phyloP scores from a whole-genome alignment of 2,888 invertebrate genomes.

The Meliscaeva auricollis region DNA sequence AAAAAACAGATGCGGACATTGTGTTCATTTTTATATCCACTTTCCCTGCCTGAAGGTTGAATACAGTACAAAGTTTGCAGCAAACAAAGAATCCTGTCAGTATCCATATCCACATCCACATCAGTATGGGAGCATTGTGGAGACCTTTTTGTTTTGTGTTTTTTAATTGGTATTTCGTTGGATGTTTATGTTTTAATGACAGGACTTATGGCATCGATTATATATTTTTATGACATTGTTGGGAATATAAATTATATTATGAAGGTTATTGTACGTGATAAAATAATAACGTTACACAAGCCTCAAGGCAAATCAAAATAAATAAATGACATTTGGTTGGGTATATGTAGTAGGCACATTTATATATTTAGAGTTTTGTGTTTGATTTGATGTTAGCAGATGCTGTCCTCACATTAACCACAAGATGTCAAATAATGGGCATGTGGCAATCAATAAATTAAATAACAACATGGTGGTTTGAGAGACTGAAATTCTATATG shows the following conservation, averaged over 20 bases:
- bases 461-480: not conserved
- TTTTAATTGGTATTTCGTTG: conserved; percentile 15
- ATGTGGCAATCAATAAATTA: not conserved
- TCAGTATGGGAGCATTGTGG: no score
- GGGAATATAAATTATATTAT: conserved; percentile 9
- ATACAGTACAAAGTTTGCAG: not conserved
- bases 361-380: not conserved
- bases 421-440: conserved; percentile 16
- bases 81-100: not conserved
- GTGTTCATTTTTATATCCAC: conserved; percentile 15
- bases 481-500: not conserved
- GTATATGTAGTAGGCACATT: no score
- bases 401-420: conserved; percentile 21
- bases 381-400: not conserved
- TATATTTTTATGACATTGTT: conserved; percentile 9
- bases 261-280: conserved; percentile 3
- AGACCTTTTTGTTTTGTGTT: not conserved
- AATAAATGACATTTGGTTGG: not conserved
- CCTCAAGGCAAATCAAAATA: conserved; percentile 1
- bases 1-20: conserved; percentile 29
- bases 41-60: conserved; percentile 7
- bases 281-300: not conserved
- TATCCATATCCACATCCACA: no score
- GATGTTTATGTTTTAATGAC: conserved; percentile 27
- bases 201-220: conserved; percentile 15